Evolutionary conservation across 2,113 vertebrate genomes (phyloP).

Genomic region (Prietella phreatophila): DNA sequence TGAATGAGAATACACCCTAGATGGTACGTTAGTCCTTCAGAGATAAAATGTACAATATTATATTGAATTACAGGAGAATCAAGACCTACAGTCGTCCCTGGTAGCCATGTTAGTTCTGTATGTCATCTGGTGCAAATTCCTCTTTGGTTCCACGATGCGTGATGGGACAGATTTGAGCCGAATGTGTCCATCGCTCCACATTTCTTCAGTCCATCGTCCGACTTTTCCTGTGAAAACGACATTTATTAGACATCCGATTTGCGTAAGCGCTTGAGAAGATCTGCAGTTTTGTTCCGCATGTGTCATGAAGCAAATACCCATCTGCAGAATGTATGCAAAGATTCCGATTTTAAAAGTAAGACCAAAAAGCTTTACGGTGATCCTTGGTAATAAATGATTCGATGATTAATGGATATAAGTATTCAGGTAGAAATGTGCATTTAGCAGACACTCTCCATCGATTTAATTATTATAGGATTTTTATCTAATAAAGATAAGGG

Average conservation of each 20-base stretch:
- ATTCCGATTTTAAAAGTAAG: neutral
- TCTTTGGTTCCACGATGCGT: neutral
- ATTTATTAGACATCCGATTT: neutral
- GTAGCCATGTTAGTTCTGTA: neutral
- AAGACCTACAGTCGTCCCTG: neutral
- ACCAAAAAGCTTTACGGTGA: neutral
- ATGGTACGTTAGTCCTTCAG: too few species aligned
- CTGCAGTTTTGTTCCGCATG: neutral
- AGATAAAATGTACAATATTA: neutral
- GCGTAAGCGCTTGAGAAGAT: neutral
- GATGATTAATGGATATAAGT: neutral
- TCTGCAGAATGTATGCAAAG: neutral
- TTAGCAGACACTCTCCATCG: neutral
- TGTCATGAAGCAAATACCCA: neutral
- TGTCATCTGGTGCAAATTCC: neutral
- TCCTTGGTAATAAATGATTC: too few species aligned
- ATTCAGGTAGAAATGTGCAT: neutral
- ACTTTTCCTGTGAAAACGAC: neutral
- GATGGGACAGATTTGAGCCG: neutral
- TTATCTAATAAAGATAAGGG: constrained; percentile 21
- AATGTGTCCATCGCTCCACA: neutral
- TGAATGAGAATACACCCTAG: neutral
- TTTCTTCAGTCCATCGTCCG: neutral
- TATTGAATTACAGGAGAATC: neutral
- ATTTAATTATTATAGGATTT: constrained; percentile 1